These are phyloP conservation scores for Xiphorhynchus erythropygius DNA, from an alignment of 2,797 vertebrate species.

Conservation along the genomic window DNA sequence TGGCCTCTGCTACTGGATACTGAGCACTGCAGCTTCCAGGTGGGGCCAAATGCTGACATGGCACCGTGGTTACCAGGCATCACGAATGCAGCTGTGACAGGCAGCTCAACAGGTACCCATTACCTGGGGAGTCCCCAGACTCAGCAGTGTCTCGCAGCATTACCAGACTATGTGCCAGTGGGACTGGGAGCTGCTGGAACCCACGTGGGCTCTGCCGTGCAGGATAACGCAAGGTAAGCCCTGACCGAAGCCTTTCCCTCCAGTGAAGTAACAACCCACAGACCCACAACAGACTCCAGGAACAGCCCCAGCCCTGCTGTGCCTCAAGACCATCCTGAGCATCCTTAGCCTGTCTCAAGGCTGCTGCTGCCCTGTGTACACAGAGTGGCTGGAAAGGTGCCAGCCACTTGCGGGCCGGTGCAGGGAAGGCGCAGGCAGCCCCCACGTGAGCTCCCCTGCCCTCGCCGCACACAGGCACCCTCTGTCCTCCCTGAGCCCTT, in stretches of 20 bases:
- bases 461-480: background rate
- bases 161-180: fast-evolving
- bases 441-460: background rate
- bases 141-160: background rate
- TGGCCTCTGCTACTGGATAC: fast-evolving
- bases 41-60: fast-evolving
- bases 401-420: background rate
- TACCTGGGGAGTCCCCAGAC: fast-evolving
- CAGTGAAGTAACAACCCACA: background rate
- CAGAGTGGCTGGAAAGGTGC: background rate
- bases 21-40: background rate
- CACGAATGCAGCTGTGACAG: background rate
- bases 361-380: background rate
- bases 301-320: background rate
- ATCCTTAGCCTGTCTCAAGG: background rate
- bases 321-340: background rate
- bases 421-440: background rate
- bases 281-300: background rate
- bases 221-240: background rate
- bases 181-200: background rate
- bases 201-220: fast-evolving
- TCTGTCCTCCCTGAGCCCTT: slow-evolving; percentile 6
- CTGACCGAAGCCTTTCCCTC: background rate
- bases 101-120: background rate
- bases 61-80: fast-evolving